A percentile compares a stretch with the other conserved stretches of the same genome.
Evolutionary conservation across 2,113 vertebrate species (phyloP).

Genomic region (Ursus arctos): DNA sequence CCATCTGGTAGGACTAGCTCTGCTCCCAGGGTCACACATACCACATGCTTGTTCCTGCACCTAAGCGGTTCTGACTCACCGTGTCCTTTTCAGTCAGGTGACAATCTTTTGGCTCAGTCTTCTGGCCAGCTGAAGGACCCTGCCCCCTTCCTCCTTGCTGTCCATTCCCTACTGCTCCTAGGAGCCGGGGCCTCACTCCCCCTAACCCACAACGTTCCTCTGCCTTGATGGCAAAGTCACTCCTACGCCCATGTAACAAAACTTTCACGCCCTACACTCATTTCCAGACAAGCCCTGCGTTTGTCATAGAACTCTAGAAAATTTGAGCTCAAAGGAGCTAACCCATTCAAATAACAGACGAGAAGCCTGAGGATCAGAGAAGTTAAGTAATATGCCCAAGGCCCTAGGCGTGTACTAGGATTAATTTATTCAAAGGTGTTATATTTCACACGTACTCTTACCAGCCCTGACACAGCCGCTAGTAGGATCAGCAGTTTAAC

Average conservation of each 20-base stretch:
- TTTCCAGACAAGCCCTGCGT: not conserved
- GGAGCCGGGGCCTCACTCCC: not conserved
- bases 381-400: not conserved
- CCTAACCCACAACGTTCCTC: not conserved
- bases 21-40: not conserved
- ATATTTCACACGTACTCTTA: not conserved
- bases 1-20: not conserved
- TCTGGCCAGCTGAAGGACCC: not conserved
- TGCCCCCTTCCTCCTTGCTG: too few species aligned
- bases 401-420: not conserved
- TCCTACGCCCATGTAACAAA: not conserved
- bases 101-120: not conserved
- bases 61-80: not conserved
- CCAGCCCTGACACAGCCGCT: too few species aligned
- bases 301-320: constrained; percentile 12
- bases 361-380: not conserved
- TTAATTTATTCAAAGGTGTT: not conserved
- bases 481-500: not conserved
- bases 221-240: not conserved
- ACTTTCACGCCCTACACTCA: not conserved
- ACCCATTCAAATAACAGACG: not conserved
- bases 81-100: not conserved
- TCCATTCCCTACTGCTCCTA: not conserved
- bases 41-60: not conserved
- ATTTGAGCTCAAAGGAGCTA: not conserved